Conservation (phyloP, 2,888 invertebrate species). For the Rotaria magnacalcarata region DNA sequence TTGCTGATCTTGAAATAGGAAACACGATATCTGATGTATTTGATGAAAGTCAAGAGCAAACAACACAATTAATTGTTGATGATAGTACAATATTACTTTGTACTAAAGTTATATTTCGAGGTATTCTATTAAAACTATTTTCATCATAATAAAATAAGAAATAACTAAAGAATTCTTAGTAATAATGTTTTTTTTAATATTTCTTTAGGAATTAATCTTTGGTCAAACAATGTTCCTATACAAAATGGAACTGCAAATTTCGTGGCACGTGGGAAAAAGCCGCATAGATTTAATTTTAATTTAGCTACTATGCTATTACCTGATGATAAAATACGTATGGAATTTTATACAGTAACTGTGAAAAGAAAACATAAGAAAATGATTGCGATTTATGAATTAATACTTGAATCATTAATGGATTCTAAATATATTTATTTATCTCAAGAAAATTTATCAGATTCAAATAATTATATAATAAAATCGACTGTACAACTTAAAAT, state of each 20-base stretch:
- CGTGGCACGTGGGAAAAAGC: not conserved
- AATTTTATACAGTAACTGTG: not conserved
- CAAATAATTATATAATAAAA: constrained; percentile 4
- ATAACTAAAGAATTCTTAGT: too few relatives aligned
- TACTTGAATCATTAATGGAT: not conserved
- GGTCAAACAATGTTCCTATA: not conserved
- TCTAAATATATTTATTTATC: not conserved
- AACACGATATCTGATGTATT: too few relatives aligned
- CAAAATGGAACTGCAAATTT: not conserved
- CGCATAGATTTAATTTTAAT: not conserved
- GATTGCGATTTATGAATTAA: not conserved
- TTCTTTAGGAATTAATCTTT: not conserved
- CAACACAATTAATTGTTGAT: not conserved
- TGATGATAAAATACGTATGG: not conserved
- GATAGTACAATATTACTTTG: not conserved
- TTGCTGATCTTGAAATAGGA: not conserved
- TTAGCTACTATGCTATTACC: too few relatives aligned
- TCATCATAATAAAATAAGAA: too few relatives aligned
- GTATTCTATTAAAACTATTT: not conserved
- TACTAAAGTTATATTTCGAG: not conserved
- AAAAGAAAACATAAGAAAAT: not conserved
- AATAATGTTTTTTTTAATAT: too few relatives aligned
- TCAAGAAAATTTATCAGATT: not conserved
- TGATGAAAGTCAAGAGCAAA: too few relatives aligned
- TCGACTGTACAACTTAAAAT: not conserved